Conservation (phyloP, 30 jellyfish, hydroid and myxozoan species). For the Pseudorhiza aurosa region DNA sequence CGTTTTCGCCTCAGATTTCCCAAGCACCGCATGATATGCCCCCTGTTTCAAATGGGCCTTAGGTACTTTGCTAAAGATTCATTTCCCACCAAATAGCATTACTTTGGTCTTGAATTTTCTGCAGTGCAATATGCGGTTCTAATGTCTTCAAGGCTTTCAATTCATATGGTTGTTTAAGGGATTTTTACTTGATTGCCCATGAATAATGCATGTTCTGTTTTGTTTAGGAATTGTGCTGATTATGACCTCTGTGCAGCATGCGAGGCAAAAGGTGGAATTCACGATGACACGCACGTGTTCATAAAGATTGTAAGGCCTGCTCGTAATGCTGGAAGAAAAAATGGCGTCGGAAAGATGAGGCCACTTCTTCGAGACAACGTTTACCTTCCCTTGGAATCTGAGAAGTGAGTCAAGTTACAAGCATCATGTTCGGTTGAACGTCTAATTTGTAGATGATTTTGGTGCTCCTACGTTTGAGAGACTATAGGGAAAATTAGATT, state of each 20-base stretch:
- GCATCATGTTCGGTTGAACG: neutral
- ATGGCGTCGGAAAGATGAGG: constrained; percentile 55
- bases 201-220: neutral
- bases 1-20: too few relatives aligned
- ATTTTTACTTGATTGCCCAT: neutral
- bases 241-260: constrained; percentile 89
- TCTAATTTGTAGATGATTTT: too few relatives aligned
- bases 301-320: constrained; percentile 79
- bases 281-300: constrained; percentile 84
- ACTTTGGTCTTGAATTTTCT: too few relatives aligned
- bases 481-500: too few relatives aligned
- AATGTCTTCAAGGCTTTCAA: too few relatives aligned
- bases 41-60: too few relatives aligned
- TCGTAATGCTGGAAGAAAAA: constrained; percentile 77
- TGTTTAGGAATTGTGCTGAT: constrained; percentile 84
- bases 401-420: constrained; percentile 2
- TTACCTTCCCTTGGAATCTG: constrained; percentile 43
- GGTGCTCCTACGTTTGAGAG: too few relatives aligned
- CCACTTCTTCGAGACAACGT: constrained; percentile 81
- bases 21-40: too few relatives aligned
- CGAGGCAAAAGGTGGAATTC: constrained; percentile 80
- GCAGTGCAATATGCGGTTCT: neutral
- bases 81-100: too few relatives aligned
- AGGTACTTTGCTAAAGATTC: too few relatives aligned
- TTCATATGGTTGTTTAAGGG: neutral